phyloP scores from a whole-genome alignment of 2,113 vertebrate genomes.

The Dermatemys mawii region DNA sequence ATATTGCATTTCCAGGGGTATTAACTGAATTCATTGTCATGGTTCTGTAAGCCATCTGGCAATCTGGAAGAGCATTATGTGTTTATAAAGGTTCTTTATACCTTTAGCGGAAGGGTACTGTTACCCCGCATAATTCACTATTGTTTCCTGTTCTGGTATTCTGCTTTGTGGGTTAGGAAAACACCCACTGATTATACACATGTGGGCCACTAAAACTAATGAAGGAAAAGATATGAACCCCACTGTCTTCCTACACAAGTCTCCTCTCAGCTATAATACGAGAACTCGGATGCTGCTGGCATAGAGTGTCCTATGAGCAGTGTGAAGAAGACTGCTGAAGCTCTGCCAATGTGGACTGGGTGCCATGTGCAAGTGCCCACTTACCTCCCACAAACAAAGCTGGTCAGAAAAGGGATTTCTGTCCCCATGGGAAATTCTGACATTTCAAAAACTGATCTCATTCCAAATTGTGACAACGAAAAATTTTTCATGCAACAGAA shows the following conservation, averaged over 20 bases:
- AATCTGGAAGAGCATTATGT: neutral
- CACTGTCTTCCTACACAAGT: neutral
- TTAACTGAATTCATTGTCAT: neutral
- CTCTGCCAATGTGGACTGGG: neutral
- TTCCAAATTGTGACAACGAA: neutral
- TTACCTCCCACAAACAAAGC: neutral
- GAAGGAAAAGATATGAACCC: neutral
- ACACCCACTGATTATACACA: neutral
- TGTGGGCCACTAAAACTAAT: neutral
- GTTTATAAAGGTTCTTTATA: neutral
- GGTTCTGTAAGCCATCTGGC: neutral
- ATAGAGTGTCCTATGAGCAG: neutral
- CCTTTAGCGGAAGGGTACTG: neutral
- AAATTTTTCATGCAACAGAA: neutral
- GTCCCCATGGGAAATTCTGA: neutral
- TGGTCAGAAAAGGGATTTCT: neutral
- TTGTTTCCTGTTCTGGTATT: neutral
- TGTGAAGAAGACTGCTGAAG: neutral
- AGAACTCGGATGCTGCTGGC: neutral
- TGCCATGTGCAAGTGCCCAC: neutral
- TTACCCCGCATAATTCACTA: neutral
- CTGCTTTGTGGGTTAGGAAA: neutral
- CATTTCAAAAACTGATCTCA: rapidly evolving
- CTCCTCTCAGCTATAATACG: neutral
- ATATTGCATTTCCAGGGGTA: neutral